Evolutionary conservation across 2,113 vertebrate genomes (phyloP).

Genomic region (Grus americana): DNA sequence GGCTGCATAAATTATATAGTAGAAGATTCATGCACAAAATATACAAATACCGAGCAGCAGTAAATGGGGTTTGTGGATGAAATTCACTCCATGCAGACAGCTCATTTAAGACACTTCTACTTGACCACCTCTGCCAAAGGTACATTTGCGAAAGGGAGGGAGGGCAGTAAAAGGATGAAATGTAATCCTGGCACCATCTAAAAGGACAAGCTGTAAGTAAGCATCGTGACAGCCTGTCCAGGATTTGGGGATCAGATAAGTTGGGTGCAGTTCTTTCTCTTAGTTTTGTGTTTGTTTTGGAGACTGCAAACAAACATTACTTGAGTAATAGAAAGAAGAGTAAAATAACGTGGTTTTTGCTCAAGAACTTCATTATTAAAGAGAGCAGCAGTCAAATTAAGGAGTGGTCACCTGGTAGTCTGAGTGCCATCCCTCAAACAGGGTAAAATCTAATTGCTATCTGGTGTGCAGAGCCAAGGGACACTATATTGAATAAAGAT

Average conservation of each 20-base stretch:
- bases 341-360: neutral
- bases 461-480: neutral
- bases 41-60: slow-evolving; percentile 5
- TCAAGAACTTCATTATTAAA: neutral
- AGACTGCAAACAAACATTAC: neutral
- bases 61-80: slow-evolving; percentile 24
- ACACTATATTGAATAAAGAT: neutral
- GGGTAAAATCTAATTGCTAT: neutral
- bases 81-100: slow-evolving; percentile 18
- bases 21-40: slow-evolving; percentile 34
- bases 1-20: slow-evolving; percentile 33
- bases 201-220: neutral
- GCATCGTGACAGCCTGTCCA: neutral
- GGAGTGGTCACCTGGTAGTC: neutral
- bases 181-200: neutral
- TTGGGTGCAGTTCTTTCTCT: neutral
- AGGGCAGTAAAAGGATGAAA: neutral
- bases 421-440: neutral
- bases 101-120: neutral
- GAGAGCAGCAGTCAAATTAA: neutral
- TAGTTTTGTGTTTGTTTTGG: neutral
- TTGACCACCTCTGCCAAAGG: slow-evolving; percentile 17
- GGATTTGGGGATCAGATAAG: neutral
- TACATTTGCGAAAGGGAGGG: neutral
- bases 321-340: neutral